Conservation (phyloP, 1,140 invertebrate genomes). For the Drosophila neocordata region DNA sequence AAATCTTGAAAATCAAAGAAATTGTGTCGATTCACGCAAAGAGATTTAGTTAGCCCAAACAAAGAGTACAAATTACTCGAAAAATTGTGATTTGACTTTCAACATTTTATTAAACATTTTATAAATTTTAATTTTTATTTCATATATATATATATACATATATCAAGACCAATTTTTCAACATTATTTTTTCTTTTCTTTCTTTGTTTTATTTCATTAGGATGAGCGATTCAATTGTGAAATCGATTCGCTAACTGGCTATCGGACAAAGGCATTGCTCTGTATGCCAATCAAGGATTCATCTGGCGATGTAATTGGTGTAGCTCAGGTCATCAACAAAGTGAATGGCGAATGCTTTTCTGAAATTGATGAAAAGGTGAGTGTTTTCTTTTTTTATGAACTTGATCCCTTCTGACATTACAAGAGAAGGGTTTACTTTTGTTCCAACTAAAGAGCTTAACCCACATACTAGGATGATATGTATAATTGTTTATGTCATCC, state of each 20-base stretch:
- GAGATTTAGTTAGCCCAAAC: no score
- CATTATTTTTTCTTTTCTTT: constrained; percentile 11
- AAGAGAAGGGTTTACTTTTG: constrained; percentile 42
- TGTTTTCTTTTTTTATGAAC: constrained; percentile 11
- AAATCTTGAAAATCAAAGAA: no score
- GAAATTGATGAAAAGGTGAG: constrained; percentile 91
- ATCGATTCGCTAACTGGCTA: constrained; percentile 97
- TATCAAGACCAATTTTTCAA: no score
- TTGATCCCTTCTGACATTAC: constrained; percentile 17
- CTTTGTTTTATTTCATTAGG: constrained; percentile 84
- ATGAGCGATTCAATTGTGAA: constrained; percentile 95
- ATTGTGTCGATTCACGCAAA: no score
- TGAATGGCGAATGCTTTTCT: constrained; percentile 90
- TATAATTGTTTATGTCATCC: background rate
- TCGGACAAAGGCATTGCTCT: constrained; percentile 94
- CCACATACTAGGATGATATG: constrained; percentile 31
- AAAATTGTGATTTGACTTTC: no score
- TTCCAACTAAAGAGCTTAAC: constrained; percentile 32
- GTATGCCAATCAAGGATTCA: constrained; percentile 98
- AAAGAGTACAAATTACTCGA: no score
- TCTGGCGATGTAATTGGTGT: constrained; percentile 97
- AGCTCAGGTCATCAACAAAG: constrained; percentile 98
- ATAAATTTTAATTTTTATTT: no score
- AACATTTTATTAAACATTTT: no score
- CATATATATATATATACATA: no score